Conservation (phyloP, 2,888 invertebrate genomes). For the Caenorhabditis japonica region DNA sequence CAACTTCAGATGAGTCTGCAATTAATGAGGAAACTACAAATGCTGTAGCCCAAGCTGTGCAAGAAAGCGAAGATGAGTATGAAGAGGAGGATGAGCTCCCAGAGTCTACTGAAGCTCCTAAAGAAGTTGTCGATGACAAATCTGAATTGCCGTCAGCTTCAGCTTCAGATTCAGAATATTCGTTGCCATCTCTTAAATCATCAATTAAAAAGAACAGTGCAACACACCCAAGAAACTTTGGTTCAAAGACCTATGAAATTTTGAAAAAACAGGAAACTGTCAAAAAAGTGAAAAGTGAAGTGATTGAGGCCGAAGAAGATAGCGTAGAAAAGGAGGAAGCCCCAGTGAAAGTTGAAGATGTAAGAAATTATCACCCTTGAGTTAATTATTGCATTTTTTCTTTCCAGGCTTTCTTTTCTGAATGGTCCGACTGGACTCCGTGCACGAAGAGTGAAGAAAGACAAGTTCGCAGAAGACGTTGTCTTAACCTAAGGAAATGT, state of each 20-base stretch:
- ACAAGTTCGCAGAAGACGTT: conserved; percentile 74
- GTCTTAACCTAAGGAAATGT: conserved; percentile 72
- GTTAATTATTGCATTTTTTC: neutral
- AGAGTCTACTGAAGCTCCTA: neutral
- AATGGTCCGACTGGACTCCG: conserved; percentile 75
- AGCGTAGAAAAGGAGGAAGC: too few relatives aligned
- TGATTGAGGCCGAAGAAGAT: conserved; percentile 4
- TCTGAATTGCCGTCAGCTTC: too few relatives aligned
- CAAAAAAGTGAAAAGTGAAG: conserved; percentile 13
- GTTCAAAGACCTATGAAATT: conserved; percentile 58
- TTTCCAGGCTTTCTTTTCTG: conserved; percentile 68
- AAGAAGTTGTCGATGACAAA: neutral
- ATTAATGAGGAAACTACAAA: neutral
- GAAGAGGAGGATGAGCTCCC: conserved; percentile 20
- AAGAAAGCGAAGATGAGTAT: conserved; percentile 16
- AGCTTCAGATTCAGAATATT: too few relatives aligned
- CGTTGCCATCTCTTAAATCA: too few relatives aligned
- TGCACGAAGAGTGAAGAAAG: conserved; percentile 74
- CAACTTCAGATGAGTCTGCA: conserved; percentile 5
- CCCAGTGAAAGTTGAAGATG: too few relatives aligned
- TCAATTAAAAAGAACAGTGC: conserved; percentile 40
- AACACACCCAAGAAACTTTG: conserved; percentile 60
- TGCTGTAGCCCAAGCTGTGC: conserved; percentile 11
- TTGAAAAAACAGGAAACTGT: conserved; percentile 38
- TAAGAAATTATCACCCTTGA: too few relatives aligned